Evolutionary conservation across 2,113 vertebrate species (phyloP).

Genomic region (Larimichthys polyactis): DNA sequence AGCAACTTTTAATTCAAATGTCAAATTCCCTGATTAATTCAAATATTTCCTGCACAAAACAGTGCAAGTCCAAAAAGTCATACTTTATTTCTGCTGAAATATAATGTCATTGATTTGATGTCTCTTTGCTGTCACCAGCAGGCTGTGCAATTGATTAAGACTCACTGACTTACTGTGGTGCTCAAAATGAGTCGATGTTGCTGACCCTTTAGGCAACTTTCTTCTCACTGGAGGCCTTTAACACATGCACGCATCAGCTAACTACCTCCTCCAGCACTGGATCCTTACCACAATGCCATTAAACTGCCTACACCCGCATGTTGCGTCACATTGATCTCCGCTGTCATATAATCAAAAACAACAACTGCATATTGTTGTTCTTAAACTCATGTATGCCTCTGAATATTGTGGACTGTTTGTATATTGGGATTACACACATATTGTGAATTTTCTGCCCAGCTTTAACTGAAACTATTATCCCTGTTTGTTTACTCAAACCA

Average conservation of each 20-base stretch:
- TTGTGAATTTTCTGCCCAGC: conserved; percentile 43
- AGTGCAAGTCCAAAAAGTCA: conserved; percentile 13
- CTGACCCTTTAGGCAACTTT: conserved; percentile 41
- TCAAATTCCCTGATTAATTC: conserved; percentile 47
- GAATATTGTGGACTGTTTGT: conserved; percentile 24
- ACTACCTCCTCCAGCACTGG: conserved; percentile 29
- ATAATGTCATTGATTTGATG: conserved; percentile 60
- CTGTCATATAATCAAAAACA: conserved; percentile 28
- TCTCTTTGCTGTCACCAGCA: conserved; percentile 51
- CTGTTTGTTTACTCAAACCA: conserved; percentile 60
- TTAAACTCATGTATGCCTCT: conserved; percentile 36
- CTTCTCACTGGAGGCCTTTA: conserved; percentile 39
- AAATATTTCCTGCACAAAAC: conserved; percentile 48
- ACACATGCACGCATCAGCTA: conserved; percentile 33
- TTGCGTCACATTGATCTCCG: conserved; percentile 20
- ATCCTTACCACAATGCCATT: conserved; percentile 15
- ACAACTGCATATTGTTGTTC: conserved; percentile 31
- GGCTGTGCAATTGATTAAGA: conserved; percentile 61
- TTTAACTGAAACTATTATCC: conserved; percentile 56
- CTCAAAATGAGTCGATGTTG: conserved; percentile 51
- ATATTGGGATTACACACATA: conserved; percentile 49
- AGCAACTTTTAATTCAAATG: conserved; percentile 54
- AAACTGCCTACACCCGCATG: conserved; percentile 30
- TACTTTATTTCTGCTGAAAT: conserved; percentile 51
- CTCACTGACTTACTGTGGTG: conserved; percentile 54